phyloP scores from a whole-genome alignment of 2,113 vertebrate genomes.

The Hippoglossus stenolepis region DNA sequence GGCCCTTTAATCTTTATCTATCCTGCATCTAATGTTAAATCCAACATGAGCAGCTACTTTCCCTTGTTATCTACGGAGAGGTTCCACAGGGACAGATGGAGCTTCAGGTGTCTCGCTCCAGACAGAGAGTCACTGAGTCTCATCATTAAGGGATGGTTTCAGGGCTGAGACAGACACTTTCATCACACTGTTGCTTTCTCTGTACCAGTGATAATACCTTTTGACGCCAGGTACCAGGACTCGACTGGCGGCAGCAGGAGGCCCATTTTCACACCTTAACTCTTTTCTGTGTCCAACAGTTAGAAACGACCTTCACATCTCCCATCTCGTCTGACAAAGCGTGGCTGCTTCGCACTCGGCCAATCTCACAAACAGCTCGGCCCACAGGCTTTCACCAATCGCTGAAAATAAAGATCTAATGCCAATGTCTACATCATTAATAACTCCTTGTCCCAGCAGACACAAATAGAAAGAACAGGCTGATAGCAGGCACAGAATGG shows the following conservation, averaged over 20 bases:
- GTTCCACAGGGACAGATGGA: neutral
- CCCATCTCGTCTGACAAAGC: slow-evolving; percentile 11
- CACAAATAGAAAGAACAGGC: slow-evolving; percentile 61
- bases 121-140: neutral
- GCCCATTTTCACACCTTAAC: slow-evolving; percentile 2
- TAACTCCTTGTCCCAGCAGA: slow-evolving; percentile 45
- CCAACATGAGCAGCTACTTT: neutral
- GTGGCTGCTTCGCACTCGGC: neutral
- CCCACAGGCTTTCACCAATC: slow-evolving; percentile 18
- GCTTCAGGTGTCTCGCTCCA: neutral
- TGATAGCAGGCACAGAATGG: slow-evolving; percentile 51
- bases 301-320: slow-evolving; percentile 50
- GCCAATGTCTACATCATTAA: slow-evolving; percentile 57
- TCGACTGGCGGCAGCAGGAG: neutral
- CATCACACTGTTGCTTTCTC: slow-evolving; percentile 33
- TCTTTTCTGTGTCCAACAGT: neutral
- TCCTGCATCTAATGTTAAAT: neutral
- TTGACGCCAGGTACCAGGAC: slow-evolving; percentile 15
- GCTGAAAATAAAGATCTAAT: slow-evolving; percentile 47
- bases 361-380: slow-evolving; percentile 28
- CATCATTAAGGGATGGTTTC: neutral
- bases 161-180: slow-evolving; percentile 17
- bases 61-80: neutral
- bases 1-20: neutral
- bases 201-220: slow-evolving; percentile 44